Evolutionary conservation across 2,113 vertebrate genomes (phyloP), one percentile per base, ranked within the genome.

Genomic region (Fukomys damarensis): DNA sequence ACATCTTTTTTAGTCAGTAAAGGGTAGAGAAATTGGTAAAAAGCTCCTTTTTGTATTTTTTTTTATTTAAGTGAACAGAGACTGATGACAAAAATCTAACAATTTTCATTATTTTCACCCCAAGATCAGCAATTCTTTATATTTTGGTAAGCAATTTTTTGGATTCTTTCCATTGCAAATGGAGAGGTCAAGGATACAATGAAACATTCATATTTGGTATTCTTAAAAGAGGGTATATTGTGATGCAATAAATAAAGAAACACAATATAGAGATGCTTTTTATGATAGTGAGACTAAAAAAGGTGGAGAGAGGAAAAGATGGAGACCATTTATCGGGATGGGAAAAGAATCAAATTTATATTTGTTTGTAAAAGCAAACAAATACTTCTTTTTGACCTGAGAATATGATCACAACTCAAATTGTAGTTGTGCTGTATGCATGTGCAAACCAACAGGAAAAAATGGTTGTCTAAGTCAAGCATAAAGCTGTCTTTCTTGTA

Each of bases 301-400:
- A n/a, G 38, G 4, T 32, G 10, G 6, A 38, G 7, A 2, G 2
- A 16, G 43, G 28, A 2, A 4, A 7, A 22, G 22, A 11, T 30
- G 2, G 6, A 79, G 2, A 52, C 26, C 10, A 0, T 49, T 12
- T 26, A 9, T 13, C 66, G 2, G 1, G 5, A 80, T 84, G 3
- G 2, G 2, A 65, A 49, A 8, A 17, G 3, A n/a, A 46, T 82
- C 2, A 1, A 30, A 52, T 84, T 1, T 11, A 24, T 19, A 87
- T 66, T 81, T 4, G 46, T 20, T 80, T 76, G 81, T 26, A 65
- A 91, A 92, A 93, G 12, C 5, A 85, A 24, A 6, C 63, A 68
- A 11, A 79, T 8, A 8, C 6, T 61, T 61, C 24, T 2, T 4
- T 41, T 92, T 20, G 63, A n/a, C 0, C 2, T 30, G 12, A 61